Percentiles rank a stretch among this genome's conserved stretches.
Conservation (phyloP, 1,140 invertebrate species). For the Cydia splendana region DNA sequence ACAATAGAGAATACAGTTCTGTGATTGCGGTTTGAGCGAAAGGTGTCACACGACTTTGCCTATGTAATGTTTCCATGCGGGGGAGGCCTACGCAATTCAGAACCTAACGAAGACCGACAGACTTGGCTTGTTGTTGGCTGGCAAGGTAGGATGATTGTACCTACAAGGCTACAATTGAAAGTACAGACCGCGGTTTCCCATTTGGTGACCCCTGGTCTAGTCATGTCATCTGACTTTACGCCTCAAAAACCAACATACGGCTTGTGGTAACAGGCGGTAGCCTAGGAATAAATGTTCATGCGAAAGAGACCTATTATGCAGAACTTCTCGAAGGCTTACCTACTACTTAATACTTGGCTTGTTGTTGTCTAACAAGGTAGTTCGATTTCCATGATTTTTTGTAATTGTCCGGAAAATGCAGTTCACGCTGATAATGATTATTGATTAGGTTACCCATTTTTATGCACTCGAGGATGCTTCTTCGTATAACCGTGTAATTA, state of each 20-base stretch:
- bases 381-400: too few species aligned
- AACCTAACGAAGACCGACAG: conserved; percentile 92
- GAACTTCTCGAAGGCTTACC: conserved; percentile 90
- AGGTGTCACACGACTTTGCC: conserved; percentile 90
- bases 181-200: neutral
- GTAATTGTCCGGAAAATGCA: too few species aligned
- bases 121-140: conserved; percentile 87
- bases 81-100: conserved; percentile 94
- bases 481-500: too few species aligned
- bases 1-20: too few species aligned
- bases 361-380: conserved; percentile 87
- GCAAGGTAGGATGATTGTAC: conserved; percentile 81
- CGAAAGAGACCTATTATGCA: conserved; percentile 94
- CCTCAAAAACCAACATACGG: too few species aligned
- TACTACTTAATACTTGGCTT: conserved; percentile 82
- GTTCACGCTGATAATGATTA: too few species aligned
- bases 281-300: conserved; percentile 63
- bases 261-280: too few species aligned
- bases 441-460: too few species aligned
- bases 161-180: neutral
- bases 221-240: too few species aligned
- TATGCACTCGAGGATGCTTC: conserved; percentile 78
- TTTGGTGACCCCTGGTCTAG: too few species aligned
- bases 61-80: conserved; percentile 92
- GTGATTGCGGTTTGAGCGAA: too few species aligned